phyloP scores from a whole-genome alignment of 2,888 invertebrate genomes.

The Agonopterix subpropinquella region DNA sequence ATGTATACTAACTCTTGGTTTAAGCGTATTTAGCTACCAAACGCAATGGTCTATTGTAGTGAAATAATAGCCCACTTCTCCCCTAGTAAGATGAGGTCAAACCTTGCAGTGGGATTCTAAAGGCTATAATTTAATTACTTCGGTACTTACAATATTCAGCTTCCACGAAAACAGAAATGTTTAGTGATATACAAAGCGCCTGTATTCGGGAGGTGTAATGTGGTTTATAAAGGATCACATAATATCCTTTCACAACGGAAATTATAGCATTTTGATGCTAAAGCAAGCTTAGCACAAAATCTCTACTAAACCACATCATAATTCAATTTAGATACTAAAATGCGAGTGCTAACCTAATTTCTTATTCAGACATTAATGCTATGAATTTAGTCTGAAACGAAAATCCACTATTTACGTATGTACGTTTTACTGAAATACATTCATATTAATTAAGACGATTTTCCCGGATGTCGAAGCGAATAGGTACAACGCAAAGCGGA shows the following conservation, averaged over 20 bases:
- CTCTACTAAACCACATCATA: conserved; percentile 14
- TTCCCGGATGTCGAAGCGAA: conserved; percentile 4
- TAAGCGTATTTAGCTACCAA: too few relatives aligned
- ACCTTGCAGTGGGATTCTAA: too few relatives aligned
- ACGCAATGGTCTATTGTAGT: too few relatives aligned
- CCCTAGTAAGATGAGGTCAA: too few relatives aligned
- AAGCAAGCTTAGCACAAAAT: conserved; percentile 19
- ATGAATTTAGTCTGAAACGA: too few relatives aligned
- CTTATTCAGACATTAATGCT: too few relatives aligned
- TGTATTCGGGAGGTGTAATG: conserved; percentile 17
- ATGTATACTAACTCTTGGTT: too few relatives aligned
- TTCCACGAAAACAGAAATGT: conserved; percentile 17
- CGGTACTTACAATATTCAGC: not conserved
- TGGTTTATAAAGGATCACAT: conserved; percentile 23
- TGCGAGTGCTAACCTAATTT: too few relatives aligned
- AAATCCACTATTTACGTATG: too few relatives aligned
- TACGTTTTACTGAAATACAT: too few relatives aligned
- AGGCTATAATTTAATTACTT: too few relatives aligned
- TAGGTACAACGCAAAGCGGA: conserved; percentile 28
- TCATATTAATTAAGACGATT: conserved; percentile 7
- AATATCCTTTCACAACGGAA: conserved; percentile 21
- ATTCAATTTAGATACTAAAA: conserved; percentile 2
- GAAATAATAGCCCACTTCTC: too few relatives aligned
- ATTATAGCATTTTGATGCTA: conserved; percentile 29
- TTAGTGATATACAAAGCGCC: conserved; percentile 18